A percentile compares a stretch with the other conserved stretches of the same genome.
These are phyloP conservation scores for Malurus cyaneus DNA, from an alignment of 2,113 vertebrate species.

Conservation along the genomic window DNA sequence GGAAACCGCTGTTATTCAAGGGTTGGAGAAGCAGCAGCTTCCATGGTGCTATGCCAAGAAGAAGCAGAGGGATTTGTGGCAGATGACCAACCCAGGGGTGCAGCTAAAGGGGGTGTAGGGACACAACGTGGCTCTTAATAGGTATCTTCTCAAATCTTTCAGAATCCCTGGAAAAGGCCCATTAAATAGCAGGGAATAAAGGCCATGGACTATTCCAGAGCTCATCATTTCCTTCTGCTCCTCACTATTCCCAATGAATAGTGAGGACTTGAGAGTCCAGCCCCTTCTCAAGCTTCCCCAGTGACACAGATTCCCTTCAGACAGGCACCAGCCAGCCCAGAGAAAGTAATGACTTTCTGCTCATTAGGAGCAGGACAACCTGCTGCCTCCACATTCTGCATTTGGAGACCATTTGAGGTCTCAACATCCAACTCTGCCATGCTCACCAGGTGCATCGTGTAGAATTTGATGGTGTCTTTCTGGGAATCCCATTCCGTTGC, in stretches of 20 bases:
- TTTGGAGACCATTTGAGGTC: background rate
- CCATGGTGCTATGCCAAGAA: background rate
- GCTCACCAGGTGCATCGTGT: conserved; percentile 93
- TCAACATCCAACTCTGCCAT: fast-evolving
- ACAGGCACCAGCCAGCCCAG: background rate
- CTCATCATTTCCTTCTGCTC: background rate
- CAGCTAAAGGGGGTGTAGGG: background rate
- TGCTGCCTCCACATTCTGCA: background rate
- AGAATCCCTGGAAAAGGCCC: background rate
- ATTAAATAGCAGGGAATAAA: background rate
- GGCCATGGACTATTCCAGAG: background rate
- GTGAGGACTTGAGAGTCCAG: background rate
- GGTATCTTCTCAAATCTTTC: background rate
- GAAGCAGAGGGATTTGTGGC: background rate
- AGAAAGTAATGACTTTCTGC: background rate
- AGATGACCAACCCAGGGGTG: fast-evolving
- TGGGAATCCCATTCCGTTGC: conserved; percentile 96
- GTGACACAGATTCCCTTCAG: background rate
- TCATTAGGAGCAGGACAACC: background rate
- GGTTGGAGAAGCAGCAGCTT: background rate
- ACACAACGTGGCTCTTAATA: background rate
- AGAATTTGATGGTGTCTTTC: conserved; percentile 90
- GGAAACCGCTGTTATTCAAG: background rate
- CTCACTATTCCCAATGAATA: background rate
- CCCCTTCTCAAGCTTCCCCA: background rate